Conservation (phyloP, 2,888 invertebrate species). For the Gastracanthus pulcherrimus region DNA sequence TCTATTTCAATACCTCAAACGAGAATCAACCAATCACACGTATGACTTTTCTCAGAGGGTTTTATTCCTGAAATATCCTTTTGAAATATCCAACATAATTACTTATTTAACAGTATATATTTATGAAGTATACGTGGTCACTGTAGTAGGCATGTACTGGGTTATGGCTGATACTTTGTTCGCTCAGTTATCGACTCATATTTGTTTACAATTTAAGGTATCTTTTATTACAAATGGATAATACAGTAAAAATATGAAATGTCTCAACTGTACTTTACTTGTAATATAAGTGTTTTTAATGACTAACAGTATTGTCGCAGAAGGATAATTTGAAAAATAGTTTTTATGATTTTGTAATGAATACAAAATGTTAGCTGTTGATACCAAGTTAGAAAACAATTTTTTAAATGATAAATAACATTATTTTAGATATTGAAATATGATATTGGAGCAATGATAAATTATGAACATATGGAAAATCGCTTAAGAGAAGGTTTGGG, state of each 20-base stretch:
- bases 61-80: constrained; percentile 4
- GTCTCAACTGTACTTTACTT: no score
- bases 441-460: not conserved
- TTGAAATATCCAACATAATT: not conserved
- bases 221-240: not conserved
- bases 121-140: not conserved
- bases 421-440: not conserved
- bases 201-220: constrained; percentile 11
- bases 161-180: constrained; percentile 3
- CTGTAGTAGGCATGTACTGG: not conserved
- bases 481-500: not conserved
- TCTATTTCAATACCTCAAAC: not conserved
- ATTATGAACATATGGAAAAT: not conserved
- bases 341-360: no score
- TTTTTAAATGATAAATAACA: no score
- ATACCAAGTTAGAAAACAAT: no score
- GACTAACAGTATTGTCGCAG: no score
- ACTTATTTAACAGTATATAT: not conserved
- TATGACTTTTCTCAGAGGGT: not conserved
- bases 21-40: not conserved
- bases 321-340: no score
- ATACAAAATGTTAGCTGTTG: no score
- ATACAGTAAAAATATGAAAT: no score
- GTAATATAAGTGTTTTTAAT: no score
- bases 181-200: constrained; percentile 3